phyloP scores from a whole-genome alignment of 2,797 vertebrate species.

The Sorex maritimensis region DNA sequence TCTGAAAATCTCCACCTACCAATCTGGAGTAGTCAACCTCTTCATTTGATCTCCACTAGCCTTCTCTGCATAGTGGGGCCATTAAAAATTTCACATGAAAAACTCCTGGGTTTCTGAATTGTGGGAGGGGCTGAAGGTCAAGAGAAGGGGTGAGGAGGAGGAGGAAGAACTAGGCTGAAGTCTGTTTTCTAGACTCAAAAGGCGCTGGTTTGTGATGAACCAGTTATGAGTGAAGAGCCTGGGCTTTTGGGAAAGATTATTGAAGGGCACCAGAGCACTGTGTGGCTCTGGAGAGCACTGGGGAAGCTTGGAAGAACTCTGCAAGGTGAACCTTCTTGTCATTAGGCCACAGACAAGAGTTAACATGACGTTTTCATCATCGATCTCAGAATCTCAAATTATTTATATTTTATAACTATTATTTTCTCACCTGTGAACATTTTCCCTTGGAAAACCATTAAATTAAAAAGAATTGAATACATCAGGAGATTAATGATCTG shows the following conservation, averaged over 20 bases:
- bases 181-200: neutral
- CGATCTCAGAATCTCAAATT: conserved; percentile 46
- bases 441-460: conserved; percentile 75
- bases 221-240: neutral
- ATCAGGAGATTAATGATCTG: conserved; percentile 70
- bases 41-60: neutral
- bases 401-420: conserved; percentile 74
- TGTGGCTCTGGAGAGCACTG: neutral
- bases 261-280: too few species aligned
- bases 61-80: neutral
- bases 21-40: neutral
- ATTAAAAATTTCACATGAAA: neutral
- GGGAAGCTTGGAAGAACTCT: neutral
- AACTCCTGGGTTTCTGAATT: neutral
- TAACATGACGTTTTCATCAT: conserved; percentile 55
- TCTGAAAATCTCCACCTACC: neutral
- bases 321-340: neutral
- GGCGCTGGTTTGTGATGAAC: neutral
- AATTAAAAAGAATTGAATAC: conserved; percentile 47
- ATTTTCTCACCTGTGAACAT: conserved; percentile 30
- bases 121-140: neutral
- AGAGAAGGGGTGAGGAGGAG: neutral
- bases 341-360: neutral
- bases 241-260: too few species aligned
- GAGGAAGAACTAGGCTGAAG: neutral